phyloP scores from a whole-genome alignment of 1,140 invertebrate genomes.

The Ips nitidus region DNA sequence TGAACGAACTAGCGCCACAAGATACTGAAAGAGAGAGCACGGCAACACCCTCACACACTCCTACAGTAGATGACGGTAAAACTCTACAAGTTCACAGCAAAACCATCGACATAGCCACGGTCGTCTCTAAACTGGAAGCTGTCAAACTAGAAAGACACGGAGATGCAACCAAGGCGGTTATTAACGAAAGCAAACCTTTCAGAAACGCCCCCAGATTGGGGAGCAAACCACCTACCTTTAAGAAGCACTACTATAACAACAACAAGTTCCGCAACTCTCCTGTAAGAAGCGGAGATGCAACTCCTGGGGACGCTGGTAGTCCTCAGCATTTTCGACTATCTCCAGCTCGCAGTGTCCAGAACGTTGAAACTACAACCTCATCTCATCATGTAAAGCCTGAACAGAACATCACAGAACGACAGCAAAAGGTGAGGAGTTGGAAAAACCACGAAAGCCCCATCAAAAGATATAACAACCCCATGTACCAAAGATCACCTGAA shows the following conservation, averaged over 20 bases:
- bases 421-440: neutral
- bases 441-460: neutral
- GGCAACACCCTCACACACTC: slow-evolving; percentile 25
- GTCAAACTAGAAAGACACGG: slow-evolving; percentile 43
- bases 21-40: slow-evolving; percentile 16
- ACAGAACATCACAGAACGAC: neutral
- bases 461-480: neutral
- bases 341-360: neutral
- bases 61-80: slow-evolving; percentile 19
- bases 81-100: slow-evolving; percentile 23
- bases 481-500: neutral
- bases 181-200: slow-evolving; percentile 27
- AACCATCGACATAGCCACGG: slow-evolving; percentile 49
- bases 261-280: slow-evolving; percentile 22
- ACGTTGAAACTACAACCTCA: neutral
- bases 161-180: neutral
- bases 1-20: slow-evolving; percentile 8
- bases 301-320: neutral
- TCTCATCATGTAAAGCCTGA: neutral
- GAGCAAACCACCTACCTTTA: slow-evolving; percentile 7
- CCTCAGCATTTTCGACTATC: slow-evolving; percentile 10
- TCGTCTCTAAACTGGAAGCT: slow-evolving; percentile 51
- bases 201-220: slow-evolving; percentile 7
- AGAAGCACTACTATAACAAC: slow-evolving; percentile 30
- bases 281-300: neutral